Base-by-base conservation (phyloP, 2,797 vertebrate species). In the Rhinophrynus dorsalis region DNA sequence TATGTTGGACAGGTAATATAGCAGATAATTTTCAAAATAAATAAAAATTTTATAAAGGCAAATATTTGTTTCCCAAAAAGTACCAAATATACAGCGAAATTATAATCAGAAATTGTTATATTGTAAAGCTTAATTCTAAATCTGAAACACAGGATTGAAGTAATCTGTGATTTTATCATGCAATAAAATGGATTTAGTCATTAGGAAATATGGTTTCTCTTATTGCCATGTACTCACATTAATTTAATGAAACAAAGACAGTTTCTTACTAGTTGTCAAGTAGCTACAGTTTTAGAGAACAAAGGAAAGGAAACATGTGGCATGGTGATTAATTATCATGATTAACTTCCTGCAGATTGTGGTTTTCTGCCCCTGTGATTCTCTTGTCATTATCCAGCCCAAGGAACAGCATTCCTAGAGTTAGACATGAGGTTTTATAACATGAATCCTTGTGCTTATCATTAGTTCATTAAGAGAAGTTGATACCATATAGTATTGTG, bases 331-430 rank as follows among this genome's bases (percentile, higher is more conserved):
- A 93, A 95, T 91, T 90, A 80, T 87, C 86, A 78, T 88, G 90
- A 95, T 95, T 90, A 93, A 86, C 82, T 89, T 76, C 83, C 86
- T 85, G 76, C 86, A 91, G 87, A 88, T 87, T 93, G 88, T 88
- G 88, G 77, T 88, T 94, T 92, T 87, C 90, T 86, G 88, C 81
- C 83, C 82, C 78, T 88, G 75, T 87, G 84, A 85, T 86, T 87
- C 83, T 82, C 87, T 81, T 90, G 90, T 90, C 88, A 87, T 90
- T 90, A 88, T 89, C 90, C 85, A 85, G 68, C 81, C 81, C 77
- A 71, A 85, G 82, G 86, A 73, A 67, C 80, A 87, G 78, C 68
- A 82, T 90, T 78, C 21, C 61, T 79, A 54, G 44, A 51, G 69
- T 76, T 29, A 65, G 74, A 57, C 54, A 50, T 61, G 65, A 0